Base-by-base conservation (phyloP, 2,888 invertebrate species). In the Mechanitis mazaeus region DNA sequence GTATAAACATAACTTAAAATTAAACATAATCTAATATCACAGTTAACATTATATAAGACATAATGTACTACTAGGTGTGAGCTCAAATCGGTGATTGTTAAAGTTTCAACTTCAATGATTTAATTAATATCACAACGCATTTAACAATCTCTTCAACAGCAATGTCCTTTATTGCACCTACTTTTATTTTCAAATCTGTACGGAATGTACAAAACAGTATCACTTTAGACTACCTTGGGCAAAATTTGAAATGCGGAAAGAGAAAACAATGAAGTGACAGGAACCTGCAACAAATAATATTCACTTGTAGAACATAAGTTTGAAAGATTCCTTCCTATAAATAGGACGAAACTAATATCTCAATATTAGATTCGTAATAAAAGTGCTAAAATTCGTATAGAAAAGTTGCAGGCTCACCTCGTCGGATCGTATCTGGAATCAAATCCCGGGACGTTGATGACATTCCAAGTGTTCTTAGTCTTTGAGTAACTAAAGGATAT, bases 181-280 rank as follows among this genome's bases (percentile, higher is more conserved):
- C 64, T 60, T 53, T 63, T 60, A 58, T 61, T 50, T 7, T 50
- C 28, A 50, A 50, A 50, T 31, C 28, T 50, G 31, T 50, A 50
- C 31, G 65, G 59, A 65, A 63, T 63, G 61, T 63, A 61, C 54
- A 60, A 20, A 42, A 20, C 42, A 35, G 60, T 42, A 42, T 42
- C 7, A 42, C 57, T 54, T 54, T 71, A 42, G 7, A 80, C 87
- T 91, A 93, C 90, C 92, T 92, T 69, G 95, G 95, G 80, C 97
- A 97, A 85, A 94, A 95, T 77, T 94, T 93, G 81, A 94, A 94
- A 83, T 95, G 93, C 58, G 97, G 96, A 85, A 95, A 97, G 71
- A 97, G 92, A 84, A 94, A 94, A 87, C 97, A 97, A 85, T 97
- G 97, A 72, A 97, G 92, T 66, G 97, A 97, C 76, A 95, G 93